These are phyloP conservation scores for Xiphydria camelus DNA, from an alignment of 2,888 invertebrate genomes.

Conservation along the genomic window DNA sequence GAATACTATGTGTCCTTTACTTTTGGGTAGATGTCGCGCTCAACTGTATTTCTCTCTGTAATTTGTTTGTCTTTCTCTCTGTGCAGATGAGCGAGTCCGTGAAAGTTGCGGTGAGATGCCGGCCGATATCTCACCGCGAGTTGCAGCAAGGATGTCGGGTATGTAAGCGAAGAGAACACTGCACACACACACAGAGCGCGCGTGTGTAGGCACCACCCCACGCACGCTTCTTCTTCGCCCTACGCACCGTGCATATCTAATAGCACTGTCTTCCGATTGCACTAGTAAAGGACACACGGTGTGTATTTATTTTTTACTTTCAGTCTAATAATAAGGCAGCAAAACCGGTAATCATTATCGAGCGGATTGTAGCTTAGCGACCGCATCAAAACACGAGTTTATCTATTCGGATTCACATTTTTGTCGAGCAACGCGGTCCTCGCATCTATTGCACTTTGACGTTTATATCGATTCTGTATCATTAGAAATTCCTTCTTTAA, in stretches of 20 bases:
- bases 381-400: conserved; percentile 4
- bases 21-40: conserved; percentile 17
- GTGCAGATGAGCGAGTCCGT: conserved; percentile 66
- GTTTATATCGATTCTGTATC: too few relatives aligned
- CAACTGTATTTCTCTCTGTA: conserved; percentile 21
- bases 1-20: too few relatives aligned
- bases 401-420: conserved; percentile 1
- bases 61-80: not conserved
- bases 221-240: too few relatives aligned
- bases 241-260: too few relatives aligned
- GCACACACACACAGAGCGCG: too few relatives aligned
- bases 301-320: not conserved
- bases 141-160: conserved; percentile 50
- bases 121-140: conserved; percentile 83
- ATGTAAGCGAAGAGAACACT: conserved; percentile 46
- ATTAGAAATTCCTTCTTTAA: too few relatives aligned
- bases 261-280: too few relatives aligned
- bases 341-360: conserved; percentile 5
- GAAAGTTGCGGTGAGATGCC: conserved; percentile 82
- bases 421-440: not conserved
- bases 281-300: too few relatives aligned
- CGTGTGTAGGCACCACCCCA: too few relatives aligned
- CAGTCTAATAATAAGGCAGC: not conserved
- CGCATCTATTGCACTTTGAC: too few relatives aligned
- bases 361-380: conserved; percentile 4